Evolutionary conservation across 1,140 invertebrate genomes (phyloP).

Genomic region (Drosophila ohnishii): DNA sequence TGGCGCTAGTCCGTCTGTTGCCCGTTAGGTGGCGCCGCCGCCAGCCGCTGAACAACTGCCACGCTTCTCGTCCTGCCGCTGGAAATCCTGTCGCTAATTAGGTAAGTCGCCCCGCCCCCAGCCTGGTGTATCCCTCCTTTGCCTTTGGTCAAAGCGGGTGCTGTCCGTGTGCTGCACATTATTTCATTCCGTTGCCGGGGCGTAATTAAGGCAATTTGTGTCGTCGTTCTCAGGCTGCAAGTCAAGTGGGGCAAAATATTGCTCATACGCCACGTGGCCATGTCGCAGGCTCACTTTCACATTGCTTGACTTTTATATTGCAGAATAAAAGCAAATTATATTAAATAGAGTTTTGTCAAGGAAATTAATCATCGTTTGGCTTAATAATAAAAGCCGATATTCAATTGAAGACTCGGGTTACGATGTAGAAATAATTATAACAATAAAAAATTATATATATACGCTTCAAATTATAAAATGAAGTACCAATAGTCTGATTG

Average conservation of each 20-base stretch:
- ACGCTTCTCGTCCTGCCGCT: constrained; percentile 51
- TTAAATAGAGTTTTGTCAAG: neutral
- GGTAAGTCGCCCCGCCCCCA: constrained; percentile 51
- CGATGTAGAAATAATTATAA: too few species aligned
- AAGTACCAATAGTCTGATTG: too few species aligned
- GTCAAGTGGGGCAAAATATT: constrained; percentile 44
- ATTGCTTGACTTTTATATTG: neutral
- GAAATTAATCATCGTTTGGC: neutral
- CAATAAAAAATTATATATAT: too few species aligned
- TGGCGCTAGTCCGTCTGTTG: constrained; percentile 37
- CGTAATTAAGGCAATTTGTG: constrained; percentile 69
- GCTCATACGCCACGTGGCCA: constrained; percentile 51
- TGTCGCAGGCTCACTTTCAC: neutral
- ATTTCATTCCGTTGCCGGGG: constrained; percentile 54
- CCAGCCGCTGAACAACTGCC: constrained; percentile 11
- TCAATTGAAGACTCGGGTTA: too few species aligned
- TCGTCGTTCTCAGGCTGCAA: constrained; percentile 25
- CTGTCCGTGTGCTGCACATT: constrained; percentile 43
- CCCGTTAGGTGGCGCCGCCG: constrained; percentile 45
- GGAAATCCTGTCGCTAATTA: constrained; percentile 75
- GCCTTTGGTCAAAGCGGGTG: constrained; percentile 21
- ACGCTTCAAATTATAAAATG: too few species aligned
- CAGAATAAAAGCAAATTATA: neutral
- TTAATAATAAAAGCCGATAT: neutral
- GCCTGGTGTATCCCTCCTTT: constrained; percentile 10